Evolutionary conservation across 2,888 invertebrate genomes (phyloP).

Genomic region (Dinocampus coccinellae): DNA sequence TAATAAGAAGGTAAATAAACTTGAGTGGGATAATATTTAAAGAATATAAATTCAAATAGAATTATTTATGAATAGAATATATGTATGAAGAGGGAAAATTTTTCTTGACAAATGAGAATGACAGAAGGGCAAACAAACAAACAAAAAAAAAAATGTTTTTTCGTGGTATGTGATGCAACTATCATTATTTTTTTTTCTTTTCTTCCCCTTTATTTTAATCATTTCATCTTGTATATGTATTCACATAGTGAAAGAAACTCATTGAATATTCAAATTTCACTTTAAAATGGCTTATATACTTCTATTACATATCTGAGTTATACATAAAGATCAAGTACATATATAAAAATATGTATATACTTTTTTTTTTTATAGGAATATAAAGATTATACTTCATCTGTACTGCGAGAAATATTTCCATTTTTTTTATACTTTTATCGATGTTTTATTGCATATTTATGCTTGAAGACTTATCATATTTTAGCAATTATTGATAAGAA

Average conservation of each 20-base stretch:
- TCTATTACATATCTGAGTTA: neutral
- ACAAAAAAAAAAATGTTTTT: neutral
- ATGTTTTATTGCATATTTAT: neutral
- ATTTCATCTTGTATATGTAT: neutral
- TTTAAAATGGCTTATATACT: neutral
- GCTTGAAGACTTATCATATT: too few relatives aligned
- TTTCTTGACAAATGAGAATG: neutral
- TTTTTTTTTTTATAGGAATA: neutral
- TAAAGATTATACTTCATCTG: neutral
- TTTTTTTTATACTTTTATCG: neutral
- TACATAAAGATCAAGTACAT: neutral
- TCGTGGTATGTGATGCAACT: neutral
- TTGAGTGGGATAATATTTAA: neutral
- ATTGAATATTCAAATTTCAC: conserved; percentile 14
- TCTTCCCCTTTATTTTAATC: neutral
- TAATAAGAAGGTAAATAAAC: neutral
- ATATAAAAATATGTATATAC: neutral
- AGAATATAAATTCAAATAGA: neutral
- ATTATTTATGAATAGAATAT: neutral
- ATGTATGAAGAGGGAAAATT: neutral
- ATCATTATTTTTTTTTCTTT: neutral
- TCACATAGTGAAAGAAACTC: conserved; percentile 13
- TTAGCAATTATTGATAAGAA: too few relatives aligned
- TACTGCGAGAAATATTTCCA: neutral
- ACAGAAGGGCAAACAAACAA: too few relatives aligned